These are phyloP conservation scores for Cavia aperea DNA, from an alignment of 2,113 vertebrate genomes.

Conservation along the genomic window DNA sequence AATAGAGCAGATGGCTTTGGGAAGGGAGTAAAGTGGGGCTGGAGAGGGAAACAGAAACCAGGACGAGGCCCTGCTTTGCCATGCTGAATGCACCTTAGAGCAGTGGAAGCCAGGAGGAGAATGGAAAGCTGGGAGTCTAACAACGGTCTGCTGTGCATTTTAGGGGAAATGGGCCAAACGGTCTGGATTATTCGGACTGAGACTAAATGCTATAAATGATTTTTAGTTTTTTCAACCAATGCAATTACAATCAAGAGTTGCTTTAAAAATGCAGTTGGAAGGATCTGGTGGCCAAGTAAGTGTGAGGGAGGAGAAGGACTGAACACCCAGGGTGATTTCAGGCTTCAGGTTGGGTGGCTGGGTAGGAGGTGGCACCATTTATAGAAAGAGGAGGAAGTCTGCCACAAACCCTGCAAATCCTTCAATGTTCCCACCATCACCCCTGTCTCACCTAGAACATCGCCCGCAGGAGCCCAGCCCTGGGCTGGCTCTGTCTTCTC, in stretches of 20 bases:
- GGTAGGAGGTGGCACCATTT: background rate
- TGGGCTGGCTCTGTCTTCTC: background rate
- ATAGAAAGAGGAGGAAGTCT: background rate
- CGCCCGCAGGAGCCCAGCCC: background rate
- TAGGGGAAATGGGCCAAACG: background rate
- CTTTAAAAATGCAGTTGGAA: background rate
- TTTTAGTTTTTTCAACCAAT: slow-evolving; percentile 20
- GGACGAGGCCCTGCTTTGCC: background rate
- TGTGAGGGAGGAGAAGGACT: background rate
- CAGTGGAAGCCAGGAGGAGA: background rate
- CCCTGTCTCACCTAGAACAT: background rate
- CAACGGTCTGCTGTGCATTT: background rate
- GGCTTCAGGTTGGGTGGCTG: background rate
- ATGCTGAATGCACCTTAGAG: background rate
- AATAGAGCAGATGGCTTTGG: background rate
- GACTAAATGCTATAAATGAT: background rate
- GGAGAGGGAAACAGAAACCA: background rate
- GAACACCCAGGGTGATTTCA: background rate
- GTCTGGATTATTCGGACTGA: background rate
- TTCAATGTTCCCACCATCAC: background rate
- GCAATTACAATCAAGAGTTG: background rate
- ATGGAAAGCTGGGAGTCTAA: background rate
- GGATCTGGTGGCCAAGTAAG: background rate
- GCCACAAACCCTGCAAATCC: slow-evolving; percentile 19
- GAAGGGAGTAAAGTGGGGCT: background rate